Evolutionary conservation across 2,113 vertebrate species (phyloP).

Genomic region (Plectropomus leopardus): DNA sequence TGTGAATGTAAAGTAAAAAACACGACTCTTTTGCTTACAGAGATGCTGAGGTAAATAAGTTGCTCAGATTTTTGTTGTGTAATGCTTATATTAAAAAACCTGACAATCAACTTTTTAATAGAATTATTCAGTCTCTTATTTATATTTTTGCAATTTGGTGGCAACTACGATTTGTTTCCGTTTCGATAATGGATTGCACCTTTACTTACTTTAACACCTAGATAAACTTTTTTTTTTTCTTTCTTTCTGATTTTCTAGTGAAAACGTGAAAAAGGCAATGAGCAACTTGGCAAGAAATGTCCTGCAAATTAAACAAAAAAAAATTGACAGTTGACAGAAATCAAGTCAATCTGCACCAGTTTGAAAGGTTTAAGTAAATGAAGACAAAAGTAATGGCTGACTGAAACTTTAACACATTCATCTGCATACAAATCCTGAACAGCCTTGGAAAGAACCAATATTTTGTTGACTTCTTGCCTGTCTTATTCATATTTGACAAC

Average conservation of each 20-base stretch:
- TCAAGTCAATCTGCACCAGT: no score
- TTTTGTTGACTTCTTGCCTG: neutral
- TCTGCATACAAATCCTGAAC: neutral
- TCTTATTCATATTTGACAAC: neutral
- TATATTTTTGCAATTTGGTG: neutral
- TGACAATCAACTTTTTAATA: constrained; percentile 2
- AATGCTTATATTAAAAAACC: neutral
- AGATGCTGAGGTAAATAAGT: neutral
- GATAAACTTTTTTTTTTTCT: no score
- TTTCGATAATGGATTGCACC: neutral
- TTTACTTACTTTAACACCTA: no score
- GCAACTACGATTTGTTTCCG: neutral
- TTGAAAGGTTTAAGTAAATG: neutral
- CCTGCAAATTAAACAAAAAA: no score
- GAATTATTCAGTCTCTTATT: neutral
- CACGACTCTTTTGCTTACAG: neutral
- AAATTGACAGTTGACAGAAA: no score
- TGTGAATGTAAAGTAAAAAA: neutral
- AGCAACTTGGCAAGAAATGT: no score
- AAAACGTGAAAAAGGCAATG: no score
- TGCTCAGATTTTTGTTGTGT: neutral
- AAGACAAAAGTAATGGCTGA: neutral
- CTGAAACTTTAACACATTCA: neutral
- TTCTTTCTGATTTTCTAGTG: no score
- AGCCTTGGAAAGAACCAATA: neutral